These are phyloP conservation scores for Sebastes trivittatus DNA, from an alignment of 2,797 vertebrate species.

Conservation along the genomic window DNA sequence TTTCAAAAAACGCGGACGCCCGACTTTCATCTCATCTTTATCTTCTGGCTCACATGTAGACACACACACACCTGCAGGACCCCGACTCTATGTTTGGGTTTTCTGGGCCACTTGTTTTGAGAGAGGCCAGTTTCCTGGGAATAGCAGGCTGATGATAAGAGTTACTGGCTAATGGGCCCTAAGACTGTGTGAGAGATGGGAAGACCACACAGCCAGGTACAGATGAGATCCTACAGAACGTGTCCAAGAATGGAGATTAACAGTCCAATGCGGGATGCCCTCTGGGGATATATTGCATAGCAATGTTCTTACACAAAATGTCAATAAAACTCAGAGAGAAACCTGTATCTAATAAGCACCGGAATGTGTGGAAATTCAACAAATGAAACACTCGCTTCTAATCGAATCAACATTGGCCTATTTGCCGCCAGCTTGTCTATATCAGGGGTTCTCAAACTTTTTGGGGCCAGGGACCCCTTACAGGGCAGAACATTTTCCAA, in stretches of 20 bases:
- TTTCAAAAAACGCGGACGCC: background rate
- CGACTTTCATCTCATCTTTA: slow-evolving; percentile 33
- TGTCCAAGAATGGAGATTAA: slow-evolving; percentile 45
- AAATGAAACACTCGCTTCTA: slow-evolving; percentile 37
- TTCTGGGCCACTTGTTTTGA: slow-evolving; percentile 42
- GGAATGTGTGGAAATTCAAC: slow-evolving; percentile 59
- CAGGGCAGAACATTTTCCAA: background rate
- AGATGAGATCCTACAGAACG: slow-evolving; percentile 37
- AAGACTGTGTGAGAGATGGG: slow-evolving; percentile 29
- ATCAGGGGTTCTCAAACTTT: background rate
- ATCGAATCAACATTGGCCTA: slow-evolving; percentile 26
- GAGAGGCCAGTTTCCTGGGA: slow-evolving; percentile 38
- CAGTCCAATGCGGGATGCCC: slow-evolving; percentile 18
- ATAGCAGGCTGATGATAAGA: slow-evolving; percentile 55
- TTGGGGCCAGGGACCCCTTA: background rate
- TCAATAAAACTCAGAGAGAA: slow-evolving; percentile 42
- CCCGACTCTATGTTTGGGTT: slow-evolving; percentile 41
- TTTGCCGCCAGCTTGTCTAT: background rate
- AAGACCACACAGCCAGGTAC: slow-evolving; percentile 57
- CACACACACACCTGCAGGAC: slow-evolving; percentile 39
- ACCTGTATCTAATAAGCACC: slow-evolving; percentile 47
- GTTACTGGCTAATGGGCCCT: slow-evolving; percentile 43
- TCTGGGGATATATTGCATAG: slow-evolving; percentile 36
- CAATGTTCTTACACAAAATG: slow-evolving; percentile 23
- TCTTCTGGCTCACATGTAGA: slow-evolving; percentile 4